phyloP scores from a whole-genome alignment of 2,113 vertebrate species.

The Sapajus apella region DNA sequence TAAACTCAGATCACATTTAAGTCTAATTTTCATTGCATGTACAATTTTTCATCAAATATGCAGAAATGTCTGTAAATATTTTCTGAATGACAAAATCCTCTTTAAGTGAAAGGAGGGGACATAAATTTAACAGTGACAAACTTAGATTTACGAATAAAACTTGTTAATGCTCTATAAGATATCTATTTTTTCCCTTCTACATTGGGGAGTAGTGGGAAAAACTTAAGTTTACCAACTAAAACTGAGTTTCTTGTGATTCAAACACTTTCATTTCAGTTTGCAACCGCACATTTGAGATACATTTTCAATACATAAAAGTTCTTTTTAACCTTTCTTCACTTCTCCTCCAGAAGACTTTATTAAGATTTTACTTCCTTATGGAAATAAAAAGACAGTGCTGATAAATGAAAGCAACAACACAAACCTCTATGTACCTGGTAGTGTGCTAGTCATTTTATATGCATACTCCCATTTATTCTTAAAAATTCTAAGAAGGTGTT shows the following conservation, averaged over 20 bases:
- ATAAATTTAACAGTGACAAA: not conserved
- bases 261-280: not conserved
- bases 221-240: not conserved
- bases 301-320: not conserved
- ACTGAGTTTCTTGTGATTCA: not conserved
- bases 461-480: not conserved
- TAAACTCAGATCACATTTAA: slow-evolving; percentile 17
- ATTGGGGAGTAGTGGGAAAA: not conserved
- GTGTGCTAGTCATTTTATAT: not conserved
- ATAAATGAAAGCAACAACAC: not conserved
- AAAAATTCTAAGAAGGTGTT: not conserved
- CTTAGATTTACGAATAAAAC: not conserved
- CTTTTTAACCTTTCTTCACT: not conserved
- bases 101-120: not conserved
- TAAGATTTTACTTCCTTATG: not conserved
- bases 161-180: not conserved
- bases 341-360: not conserved
- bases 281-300: not conserved
- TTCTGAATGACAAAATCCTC: not conserved
- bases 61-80: not conserved
- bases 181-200: not conserved
- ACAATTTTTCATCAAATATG: not conserved
- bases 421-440: not conserved
- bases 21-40: not conserved
- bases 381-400: not conserved